Conservation (phyloP, 2,888 invertebrate genomes). For the Philonicus albiceps region DNA sequence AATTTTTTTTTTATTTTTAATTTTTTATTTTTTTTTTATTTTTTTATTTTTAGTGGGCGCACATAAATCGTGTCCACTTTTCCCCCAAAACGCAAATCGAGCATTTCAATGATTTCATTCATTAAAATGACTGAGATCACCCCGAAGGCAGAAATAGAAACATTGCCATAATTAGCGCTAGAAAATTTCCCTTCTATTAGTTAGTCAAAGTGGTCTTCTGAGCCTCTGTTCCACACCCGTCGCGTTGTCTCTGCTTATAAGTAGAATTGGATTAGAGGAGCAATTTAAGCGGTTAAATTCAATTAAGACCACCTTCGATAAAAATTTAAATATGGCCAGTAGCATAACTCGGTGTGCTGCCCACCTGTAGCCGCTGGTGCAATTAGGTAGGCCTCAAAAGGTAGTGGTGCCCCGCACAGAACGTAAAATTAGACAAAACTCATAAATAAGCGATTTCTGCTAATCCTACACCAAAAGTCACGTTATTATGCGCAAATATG, state of each 20-base stretch:
- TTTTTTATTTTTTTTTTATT: too few relatives aligned
- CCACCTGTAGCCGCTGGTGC: conserved; percentile 4
- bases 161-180: not conserved
- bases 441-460: conserved; percentile 4
- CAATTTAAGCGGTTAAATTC: not conserved
- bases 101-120: not conserved
- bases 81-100: not conserved
- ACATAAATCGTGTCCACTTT: not conserved
- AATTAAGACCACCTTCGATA: not conserved
- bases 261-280: not conserved
- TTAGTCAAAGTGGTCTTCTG: not conserved
- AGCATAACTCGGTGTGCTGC: conserved; percentile 19
- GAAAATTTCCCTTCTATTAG: not conserved
- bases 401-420: not conserved
- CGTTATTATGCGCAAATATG: not conserved
- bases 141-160: not conserved
- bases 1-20: too few relatives aligned
- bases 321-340: not conserved
- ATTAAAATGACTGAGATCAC: not conserved
- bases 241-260: not conserved
- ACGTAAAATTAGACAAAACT: not conserved
- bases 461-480: conserved; percentile 7
- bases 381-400: not conserved
- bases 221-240: not conserved
- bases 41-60: not conserved